A percentile compares a stretch with the other conserved stretches of the same genome.
Evolutionary conservation across 2,797 vertebrate species (phyloP).

Genomic region (Loriculus beryllinus): DNA sequence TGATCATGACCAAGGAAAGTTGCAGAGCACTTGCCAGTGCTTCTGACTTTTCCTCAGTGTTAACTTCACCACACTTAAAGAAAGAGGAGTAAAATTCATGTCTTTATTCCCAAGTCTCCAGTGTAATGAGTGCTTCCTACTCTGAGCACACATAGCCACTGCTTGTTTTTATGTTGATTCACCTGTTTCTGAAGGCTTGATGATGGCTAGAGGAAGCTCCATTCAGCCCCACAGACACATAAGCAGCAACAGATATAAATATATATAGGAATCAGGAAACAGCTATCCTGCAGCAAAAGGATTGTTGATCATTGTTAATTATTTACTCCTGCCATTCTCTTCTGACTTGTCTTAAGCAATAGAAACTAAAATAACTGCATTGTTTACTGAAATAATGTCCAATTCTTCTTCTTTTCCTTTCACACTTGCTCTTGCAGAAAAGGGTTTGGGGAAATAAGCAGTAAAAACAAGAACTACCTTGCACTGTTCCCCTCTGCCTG

Average conservation of each 20-base stretch:
- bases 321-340: slow-evolving; percentile 11
- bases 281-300: not conserved
- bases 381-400: not conserved
- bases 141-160: not conserved
- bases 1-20: not conserved
- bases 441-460: not conserved
- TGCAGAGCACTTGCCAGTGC: not conserved
- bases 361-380: not conserved
- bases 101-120: not conserved
- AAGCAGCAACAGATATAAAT: not conserved
- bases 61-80: not conserved
- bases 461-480: not conserved
- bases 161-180: not conserved
- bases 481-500: not conserved
- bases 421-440: not conserved
- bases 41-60: not conserved
- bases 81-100: not conserved
- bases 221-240: not conserved
- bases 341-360: not conserved
- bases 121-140: accelerated
- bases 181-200: not conserved
- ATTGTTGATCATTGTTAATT: not conserved
- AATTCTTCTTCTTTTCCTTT: not conserved
- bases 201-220: not conserved
- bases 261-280: not conserved